phyloP scores from a whole-genome alignment of 2,797 vertebrate genomes.

The Emydoidea blandingii region DNA sequence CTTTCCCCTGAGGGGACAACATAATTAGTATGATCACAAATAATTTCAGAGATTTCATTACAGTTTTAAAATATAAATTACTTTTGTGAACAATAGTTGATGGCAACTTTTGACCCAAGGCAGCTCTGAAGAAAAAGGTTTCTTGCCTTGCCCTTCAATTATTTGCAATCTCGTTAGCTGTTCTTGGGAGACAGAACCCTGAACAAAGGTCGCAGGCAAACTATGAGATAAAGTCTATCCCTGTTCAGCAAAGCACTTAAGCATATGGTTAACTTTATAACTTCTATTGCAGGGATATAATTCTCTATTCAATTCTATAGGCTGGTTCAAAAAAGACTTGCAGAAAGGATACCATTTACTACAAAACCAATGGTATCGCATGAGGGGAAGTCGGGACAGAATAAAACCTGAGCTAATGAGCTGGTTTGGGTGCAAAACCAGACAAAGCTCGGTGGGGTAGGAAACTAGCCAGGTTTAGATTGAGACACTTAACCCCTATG shows the following conservation, averaged over 20 bases:
- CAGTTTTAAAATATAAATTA: background rate
- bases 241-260: background rate
- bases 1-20: constrained; percentile 31
- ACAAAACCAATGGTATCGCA: background rate
- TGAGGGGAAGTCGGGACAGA: background rate
- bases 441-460: background rate
- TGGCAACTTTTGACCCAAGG: background rate
- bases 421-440: rapidly evolving
- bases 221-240: background rate
- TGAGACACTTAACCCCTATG: background rate
- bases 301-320: background rate
- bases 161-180: background rate
- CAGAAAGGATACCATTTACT: background rate
- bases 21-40: background rate
- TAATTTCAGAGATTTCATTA: rapidly evolving
- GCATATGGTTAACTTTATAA: background rate
- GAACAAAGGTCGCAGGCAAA: background rate
- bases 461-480: rapidly evolving
- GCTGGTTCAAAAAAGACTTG: background rate
- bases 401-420: background rate
- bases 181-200: background rate
- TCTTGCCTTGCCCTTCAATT: background rate
- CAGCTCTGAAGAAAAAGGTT: background rate
- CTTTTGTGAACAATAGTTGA: background rate
- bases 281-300: background rate